Evolutionary conservation across 2,113 vertebrate species (phyloP), one percentile per base, ranked within the genome.

Genomic region (Gila orcuttii): DNA sequence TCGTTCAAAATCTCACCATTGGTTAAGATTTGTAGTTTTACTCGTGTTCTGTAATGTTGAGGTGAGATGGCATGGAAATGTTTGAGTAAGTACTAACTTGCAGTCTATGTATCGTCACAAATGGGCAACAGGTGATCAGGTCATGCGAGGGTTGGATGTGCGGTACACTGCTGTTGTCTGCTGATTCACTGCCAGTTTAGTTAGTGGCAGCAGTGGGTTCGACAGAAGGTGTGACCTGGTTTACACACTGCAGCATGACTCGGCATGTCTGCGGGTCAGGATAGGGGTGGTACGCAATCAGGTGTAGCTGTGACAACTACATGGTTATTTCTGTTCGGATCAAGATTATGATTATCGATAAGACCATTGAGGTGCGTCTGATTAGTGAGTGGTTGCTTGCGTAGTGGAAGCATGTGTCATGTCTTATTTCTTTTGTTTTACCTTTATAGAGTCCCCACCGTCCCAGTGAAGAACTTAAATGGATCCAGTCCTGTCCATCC

Each of bases 391-490:
- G 21, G 66, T 25, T 82, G 39, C 25, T 82, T 82, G 3, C n/a
- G n/a, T 33, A 68, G 47, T 82, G 28, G 60, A 11, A 45, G 23
- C 78, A 23, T 66, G 28, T 33, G 28, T 52, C 75, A 55, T 36
- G 19, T 69, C 62, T 69, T 13, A 33, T 68, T 31, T 52, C 9
- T 82, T 82, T 12, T 15, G 79, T 75, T 71, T 82, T 21, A 79
- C 59, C 90, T n/a, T 92, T 90, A 84, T 86, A 95, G 97, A 87
- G 97, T 99, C 66, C 97, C 97, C 85, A 97, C 97, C 0, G 96
- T 99, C 83, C 97, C 97, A 0, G 97, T 99, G 87, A 99, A 99
- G 92, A 99, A 97, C 92, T 94, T 98, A 71, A 98, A 96, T 28
- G 97, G 97, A 66, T 96, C 97, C 17, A 98, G 97, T 83, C 97